Base-by-base conservation (phyloP, 1,140 invertebrate species). In the Heliconius melpomene region DNA sequence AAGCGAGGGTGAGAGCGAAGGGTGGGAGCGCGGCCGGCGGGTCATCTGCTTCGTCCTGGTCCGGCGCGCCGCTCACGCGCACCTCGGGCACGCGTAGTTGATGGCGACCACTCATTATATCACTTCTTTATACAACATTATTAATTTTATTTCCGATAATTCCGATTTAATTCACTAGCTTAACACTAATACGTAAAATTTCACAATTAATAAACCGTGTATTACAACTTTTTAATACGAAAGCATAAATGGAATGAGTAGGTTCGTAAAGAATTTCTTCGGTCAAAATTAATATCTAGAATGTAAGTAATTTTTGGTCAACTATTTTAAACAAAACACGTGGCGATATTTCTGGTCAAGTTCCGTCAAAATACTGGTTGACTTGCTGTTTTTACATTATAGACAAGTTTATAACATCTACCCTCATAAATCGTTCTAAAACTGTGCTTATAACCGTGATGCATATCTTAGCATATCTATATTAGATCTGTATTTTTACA, bases 21-120 rank as follows among this genome's bases (percentile, higher is more conserved):
- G 92, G 93, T 26, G 92, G 93, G 52, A 94, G 78, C 9, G 90
- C 89, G 2, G 90, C 72, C 1, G 91, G 90, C 0, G 89, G 85
- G 36, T 91, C 86, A 72, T 93, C 91, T 3, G 74, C 73, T 70
- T 93, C 90, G 23, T 92, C 90, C 77, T 89, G 85, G 9, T 78
- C 83, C 16, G 88, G 88, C 60, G 89, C 91, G 13, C 93, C 92
- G 74, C 91, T 90, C 79, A 94, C 92, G 75, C 92, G 89, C 87
- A 94, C 77, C 88, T 94, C 93, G 3, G 93, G 93, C 18, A 94
- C 92, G 23, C 93, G 88, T 26, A 94, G 82, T 73, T 90, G 88
- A 72, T 92, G 91, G 11, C 90, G 85, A 16, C 91, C 89, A 88
- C 90, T 93, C 92, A 93, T 94, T 78, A 79, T 83, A 82, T 85